phyloP scores from a whole-genome alignment of 2,888 invertebrate genomes.

The Tetrapedia diversipes region DNA sequence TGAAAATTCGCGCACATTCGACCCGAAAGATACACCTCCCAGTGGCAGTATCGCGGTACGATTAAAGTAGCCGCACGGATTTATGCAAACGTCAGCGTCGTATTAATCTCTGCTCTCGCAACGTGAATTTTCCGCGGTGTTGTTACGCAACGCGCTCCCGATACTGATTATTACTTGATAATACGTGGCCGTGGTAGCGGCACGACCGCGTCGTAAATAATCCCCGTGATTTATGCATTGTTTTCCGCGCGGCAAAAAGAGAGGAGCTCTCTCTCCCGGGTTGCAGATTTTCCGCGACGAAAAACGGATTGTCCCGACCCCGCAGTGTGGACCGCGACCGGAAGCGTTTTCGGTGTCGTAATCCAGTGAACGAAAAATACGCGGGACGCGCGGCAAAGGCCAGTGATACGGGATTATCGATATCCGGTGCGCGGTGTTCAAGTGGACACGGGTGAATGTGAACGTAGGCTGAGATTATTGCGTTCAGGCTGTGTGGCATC shows the following conservation, averaged over 20 bases:
- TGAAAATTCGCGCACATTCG: not conserved
- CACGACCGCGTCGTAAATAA: conserved; percentile 24
- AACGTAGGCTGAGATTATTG: not conserved
- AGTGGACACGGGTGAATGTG: conserved; percentile 36
- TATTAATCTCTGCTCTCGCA: conserved; percentile 26
- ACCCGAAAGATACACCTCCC: not conserved
- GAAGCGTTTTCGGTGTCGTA: too few species aligned
- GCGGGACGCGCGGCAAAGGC: conserved; percentile 12
- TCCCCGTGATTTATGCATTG: conserved; percentile 35
- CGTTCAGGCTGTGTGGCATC: not conserved
- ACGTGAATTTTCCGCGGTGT: conserved; percentile 40
- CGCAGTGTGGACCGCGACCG: not conserved
- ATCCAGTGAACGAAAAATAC: conserved; percentile 1
- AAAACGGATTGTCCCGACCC: not conserved
- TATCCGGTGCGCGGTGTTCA: conserved; percentile 3
- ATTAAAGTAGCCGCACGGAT: not conserved
- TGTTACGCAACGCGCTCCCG: conserved; percentile 52
- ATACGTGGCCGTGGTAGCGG: conserved; percentile 19
- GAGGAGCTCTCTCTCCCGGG: not conserved
- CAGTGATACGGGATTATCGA: conserved; percentile 18
- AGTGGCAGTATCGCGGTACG: not conserved
- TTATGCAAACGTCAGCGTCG: conserved; percentile 34
- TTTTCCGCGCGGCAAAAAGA: conserved; percentile 22
- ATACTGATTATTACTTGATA: conserved; percentile 51
- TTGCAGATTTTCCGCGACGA: conserved; percentile 4